Evolutionary conservation across 2,797 vertebrate species (phyloP).

Genomic region (Falco berigora): DNA sequence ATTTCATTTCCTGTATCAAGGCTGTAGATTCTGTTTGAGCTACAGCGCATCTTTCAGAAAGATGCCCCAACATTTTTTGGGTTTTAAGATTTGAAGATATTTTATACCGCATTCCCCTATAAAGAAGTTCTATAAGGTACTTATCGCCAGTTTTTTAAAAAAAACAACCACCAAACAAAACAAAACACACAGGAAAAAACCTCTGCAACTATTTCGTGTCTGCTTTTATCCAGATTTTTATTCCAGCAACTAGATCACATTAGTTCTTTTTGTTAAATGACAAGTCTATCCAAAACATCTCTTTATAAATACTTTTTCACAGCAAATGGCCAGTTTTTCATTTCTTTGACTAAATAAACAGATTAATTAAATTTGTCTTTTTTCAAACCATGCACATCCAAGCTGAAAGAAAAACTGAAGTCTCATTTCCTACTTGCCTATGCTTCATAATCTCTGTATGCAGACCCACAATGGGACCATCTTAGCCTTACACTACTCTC

Average conservation of each 20-base stretch:
- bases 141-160: neutral
- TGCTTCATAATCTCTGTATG: neutral
- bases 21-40: neutral
- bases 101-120: neutral
- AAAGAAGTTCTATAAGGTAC: neutral
- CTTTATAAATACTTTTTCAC: neutral
- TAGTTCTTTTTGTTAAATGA: neutral
- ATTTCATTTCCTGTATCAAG: neutral
- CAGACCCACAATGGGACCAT: neutral
- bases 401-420: neutral
- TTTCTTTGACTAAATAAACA: neutral
- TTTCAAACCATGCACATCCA: neutral
- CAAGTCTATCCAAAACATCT: neutral
- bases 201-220: neutral
- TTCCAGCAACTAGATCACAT: neutral
- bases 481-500: neutral
- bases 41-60: neutral
- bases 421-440: neutral
- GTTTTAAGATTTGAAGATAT: neutral
- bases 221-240: neutral
- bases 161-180: too few species aligned
- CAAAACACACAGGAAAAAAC: neutral
- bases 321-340: neutral
- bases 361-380: neutral
- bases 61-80: rapidly evolving